Conservation (phyloP, 2,113 vertebrate genomes). For the Xiphias gladius region DNA sequence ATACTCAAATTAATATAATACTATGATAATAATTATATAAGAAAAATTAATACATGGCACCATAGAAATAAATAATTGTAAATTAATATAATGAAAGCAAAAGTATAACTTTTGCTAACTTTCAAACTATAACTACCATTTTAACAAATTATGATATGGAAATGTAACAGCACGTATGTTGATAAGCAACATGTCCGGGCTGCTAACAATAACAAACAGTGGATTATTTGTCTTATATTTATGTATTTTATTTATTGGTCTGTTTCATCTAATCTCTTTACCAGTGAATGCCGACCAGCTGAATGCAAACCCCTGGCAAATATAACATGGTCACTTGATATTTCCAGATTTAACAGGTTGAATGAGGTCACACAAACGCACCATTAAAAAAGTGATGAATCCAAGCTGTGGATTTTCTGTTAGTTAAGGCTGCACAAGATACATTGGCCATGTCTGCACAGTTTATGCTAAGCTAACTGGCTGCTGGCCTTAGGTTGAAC, state of each 20-base stretch:
- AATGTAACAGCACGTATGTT: background rate
- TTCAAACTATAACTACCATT: too few relatives aligned
- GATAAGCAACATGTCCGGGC: background rate
- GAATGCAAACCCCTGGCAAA: slow-evolving; percentile 40
- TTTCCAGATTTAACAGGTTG: slow-evolving; percentile 41
- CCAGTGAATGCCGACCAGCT: slow-evolving; percentile 25
- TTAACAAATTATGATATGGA: too few relatives aligned
- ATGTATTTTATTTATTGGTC: slow-evolving; percentile 17
- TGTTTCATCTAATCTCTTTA: slow-evolving; percentile 15
- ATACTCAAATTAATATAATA: background rate
- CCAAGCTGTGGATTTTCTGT: background rate
- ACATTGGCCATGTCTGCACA: background rate
- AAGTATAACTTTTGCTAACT: background rate
- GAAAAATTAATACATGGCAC: background rate
- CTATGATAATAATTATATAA: background rate
- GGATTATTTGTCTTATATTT: background rate
- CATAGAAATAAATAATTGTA: background rate
- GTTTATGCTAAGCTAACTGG: background rate
- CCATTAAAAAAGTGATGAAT: slow-evolving; percentile 13
- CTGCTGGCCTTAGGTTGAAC: background rate
- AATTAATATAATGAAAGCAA: background rate
- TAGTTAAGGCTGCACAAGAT: background rate
- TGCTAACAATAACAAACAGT: background rate
- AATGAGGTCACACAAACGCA: slow-evolving; percentile 41
- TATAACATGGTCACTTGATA: slow-evolving; percentile 1